A percentile compares a stretch with the other conserved stretches of the same genome.
phyloP scores from a whole-genome alignment of 2,888 invertebrate species.

The Latrodectus hesperus region DNA sequence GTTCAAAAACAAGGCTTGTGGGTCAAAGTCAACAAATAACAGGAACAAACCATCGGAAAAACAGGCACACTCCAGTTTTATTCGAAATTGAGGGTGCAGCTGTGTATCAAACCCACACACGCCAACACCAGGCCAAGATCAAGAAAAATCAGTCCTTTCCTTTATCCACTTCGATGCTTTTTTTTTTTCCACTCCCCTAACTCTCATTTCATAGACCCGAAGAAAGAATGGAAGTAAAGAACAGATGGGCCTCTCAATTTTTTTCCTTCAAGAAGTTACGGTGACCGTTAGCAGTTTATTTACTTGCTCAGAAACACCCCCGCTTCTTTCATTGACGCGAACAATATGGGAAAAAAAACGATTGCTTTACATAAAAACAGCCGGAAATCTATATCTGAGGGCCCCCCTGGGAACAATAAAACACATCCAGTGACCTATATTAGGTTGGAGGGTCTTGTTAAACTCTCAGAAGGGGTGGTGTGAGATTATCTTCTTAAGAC shows the following conservation, averaged over 20 bases:
- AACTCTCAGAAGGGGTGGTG: conserved; percentile 1
- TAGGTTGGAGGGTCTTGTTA: conserved; percentile 27
- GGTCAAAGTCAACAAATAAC: conserved; percentile 60
- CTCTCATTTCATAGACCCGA: not conserved
- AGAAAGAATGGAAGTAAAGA: not conserved
- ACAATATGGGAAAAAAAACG: conserved; percentile 5
- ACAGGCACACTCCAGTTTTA: conserved; percentile 43
- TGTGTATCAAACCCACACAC: conserved; percentile 21
- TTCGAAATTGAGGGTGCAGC: conserved; percentile 42
- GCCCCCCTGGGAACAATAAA: too few species aligned
- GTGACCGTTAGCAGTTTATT: conserved; percentile 60
- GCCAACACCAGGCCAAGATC: conserved; percentile 33
- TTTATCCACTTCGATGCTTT: not conserved
- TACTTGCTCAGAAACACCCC: conserved; percentile 53
- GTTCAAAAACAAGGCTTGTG: conserved; percentile 21
- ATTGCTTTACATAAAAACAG: too few species aligned
- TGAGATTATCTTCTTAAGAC: not conserved
- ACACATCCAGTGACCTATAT: conserved; percentile 61
- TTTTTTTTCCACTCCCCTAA: too few species aligned
- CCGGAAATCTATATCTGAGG: too few species aligned
- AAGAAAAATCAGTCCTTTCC: conserved; percentile 23
- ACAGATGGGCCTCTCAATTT: conserved; percentile 28
- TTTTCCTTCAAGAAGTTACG: conserved; percentile 23
- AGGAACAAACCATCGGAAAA: conserved; percentile 11
- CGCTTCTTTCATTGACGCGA: conserved; percentile 39